Conservation (phyloP, 2,797 vertebrate genomes). For the Mastacembelus armatus region DNA sequence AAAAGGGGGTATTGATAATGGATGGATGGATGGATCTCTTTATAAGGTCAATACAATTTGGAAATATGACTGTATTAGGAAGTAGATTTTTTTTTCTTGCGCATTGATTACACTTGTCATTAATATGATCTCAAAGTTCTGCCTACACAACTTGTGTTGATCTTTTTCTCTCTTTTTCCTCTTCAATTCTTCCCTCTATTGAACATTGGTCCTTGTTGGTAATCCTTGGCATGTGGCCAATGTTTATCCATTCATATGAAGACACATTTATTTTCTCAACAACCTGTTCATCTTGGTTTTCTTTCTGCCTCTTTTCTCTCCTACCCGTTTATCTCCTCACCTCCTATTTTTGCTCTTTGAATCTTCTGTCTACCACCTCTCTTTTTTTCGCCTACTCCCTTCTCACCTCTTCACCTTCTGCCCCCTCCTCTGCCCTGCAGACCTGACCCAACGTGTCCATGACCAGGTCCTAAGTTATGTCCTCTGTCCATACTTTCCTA, state of each 20-base stretch:
- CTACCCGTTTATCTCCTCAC: background rate
- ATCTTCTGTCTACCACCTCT: no score
- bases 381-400: slow-evolving; percentile 8
- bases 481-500: slow-evolving; percentile 98
- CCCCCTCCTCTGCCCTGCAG: slow-evolving; percentile 81
- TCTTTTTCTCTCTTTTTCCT: slow-evolving; percentile 40
- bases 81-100: background rate
- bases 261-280: slow-evolving; percentile 33
- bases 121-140: slow-evolving; percentile 6
- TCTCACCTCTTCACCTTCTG: background rate
- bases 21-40: no score
- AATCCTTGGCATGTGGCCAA: slow-evolving; percentile 61
- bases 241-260: slow-evolving; percentile 46
- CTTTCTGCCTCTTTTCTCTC: slow-evolving; percentile 7
- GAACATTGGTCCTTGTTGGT: slow-evolving; percentile 44
- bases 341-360: background rate
- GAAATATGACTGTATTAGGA: background rate
- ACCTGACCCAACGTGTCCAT: slow-evolving; percentile 92
- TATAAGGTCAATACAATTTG: background rate
- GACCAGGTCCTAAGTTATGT: slow-evolving; percentile 98
- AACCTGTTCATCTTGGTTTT: slow-evolving; percentile 40
- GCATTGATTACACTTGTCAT: background rate
- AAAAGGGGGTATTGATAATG: no score
- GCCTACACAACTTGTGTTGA: slow-evolving; percentile 9
- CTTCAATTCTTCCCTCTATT: slow-evolving; percentile 41